Evolutionary conservation across 2,113 vertebrate species (phyloP), one percentile per base, ranked within the genome.

Genomic region (Uria aalge): DNA sequence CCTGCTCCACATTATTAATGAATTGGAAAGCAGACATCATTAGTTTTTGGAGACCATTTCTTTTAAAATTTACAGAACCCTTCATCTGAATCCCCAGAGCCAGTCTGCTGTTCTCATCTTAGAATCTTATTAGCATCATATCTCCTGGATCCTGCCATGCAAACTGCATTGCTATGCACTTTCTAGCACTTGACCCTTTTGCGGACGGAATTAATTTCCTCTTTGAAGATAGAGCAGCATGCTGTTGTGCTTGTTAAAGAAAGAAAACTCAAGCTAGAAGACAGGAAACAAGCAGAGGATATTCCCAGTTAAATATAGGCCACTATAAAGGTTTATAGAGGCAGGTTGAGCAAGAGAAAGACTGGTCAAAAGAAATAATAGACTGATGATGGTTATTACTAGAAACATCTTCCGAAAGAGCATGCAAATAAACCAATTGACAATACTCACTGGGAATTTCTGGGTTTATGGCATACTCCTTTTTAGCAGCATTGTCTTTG

Each of bases 121-220:
- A 98, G 99, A 99, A 98, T 99, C 99, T 99, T 98, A 99, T 99
- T 99, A 99, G 98, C 98, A 99, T 98, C 98, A 98, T 98, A 98
- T 99, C 98, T 99, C 98, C 98, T 95, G 91, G 98, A 98, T 98
- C 98, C 98, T 99, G 98, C 98, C 98, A 98, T 94, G 97, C 98
- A 98, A 99, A 99, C 98, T 98, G 98, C 98, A 99, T 98, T 98
- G 98, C 98, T 99, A 98, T 99, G 99, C 99, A 98, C 98, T 99
- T 99, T 99, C 98, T 98, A 98, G 98, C 98, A 98, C 97, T 98
- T 99, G 99, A 99, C 99, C 99, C 98, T 98, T 98, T 98, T 99
- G 98, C 97, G 98, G 98, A 99, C 92, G 88, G 99, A 99, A 99
- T 99, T 99, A 98, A 99, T 99, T 98, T 98, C 98, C 97, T 97